These are phyloP conservation scores for Hybos culiciformis DNA, from an alignment of 2,888 invertebrate genomes.

Conservation along the genomic window DNA sequence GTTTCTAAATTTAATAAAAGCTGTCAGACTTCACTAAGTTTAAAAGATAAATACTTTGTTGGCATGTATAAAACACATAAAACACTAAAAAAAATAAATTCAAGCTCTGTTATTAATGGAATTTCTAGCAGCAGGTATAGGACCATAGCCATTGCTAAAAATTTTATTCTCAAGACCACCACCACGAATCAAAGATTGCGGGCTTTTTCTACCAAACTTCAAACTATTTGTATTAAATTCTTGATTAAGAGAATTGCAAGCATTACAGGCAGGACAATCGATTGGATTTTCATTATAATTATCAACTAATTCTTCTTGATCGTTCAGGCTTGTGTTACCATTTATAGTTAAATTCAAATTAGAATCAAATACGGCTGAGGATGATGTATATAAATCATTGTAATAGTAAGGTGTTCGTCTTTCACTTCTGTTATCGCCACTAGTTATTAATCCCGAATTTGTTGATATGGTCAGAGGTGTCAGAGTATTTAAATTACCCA, in stretches of 20 bases:
- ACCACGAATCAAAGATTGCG: constrained; percentile 1
- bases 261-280: background rate
- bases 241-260: background rate
- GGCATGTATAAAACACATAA: background rate
- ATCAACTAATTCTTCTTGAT: constrained; percentile 13
- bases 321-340: constrained; percentile 12
- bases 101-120: constrained; percentile 13
- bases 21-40: no score
- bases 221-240: constrained; percentile 3
- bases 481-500: constrained; percentile 21
- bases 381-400: constrained; percentile 29
- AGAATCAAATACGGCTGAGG: constrained; percentile 29
- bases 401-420: constrained; percentile 34
- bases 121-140: constrained; percentile 22
- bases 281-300: constrained; percentile 2
- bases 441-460: constrained; percentile 15
- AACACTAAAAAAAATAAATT: background rate
- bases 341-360: constrained; percentile 29
- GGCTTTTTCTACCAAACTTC: constrained; percentile 5
- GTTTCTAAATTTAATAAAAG: no score
- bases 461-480: constrained; percentile 17
- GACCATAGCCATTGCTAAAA: constrained; percentile 9
- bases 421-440: constrained; percentile 19
- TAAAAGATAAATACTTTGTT: background rate
- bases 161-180: constrained; percentile 5